Evolutionary conservation across 2,113 vertebrate species (phyloP).

Genomic region (Polyodon spathula): DNA sequence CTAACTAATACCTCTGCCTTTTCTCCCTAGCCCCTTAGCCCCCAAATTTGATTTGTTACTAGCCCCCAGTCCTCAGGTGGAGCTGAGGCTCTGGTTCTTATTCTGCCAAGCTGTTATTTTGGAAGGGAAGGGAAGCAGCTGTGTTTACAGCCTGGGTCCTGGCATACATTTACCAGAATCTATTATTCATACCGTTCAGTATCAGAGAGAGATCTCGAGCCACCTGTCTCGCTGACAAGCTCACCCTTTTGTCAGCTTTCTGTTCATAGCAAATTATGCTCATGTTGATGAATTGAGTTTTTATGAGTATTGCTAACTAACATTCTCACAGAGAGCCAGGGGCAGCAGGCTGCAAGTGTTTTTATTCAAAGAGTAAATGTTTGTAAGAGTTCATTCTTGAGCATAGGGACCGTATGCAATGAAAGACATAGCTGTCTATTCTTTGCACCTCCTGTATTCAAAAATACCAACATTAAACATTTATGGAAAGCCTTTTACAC

Average conservation of each 20-base stretch:
- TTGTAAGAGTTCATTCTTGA: conserved; percentile 55
- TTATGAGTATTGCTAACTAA: conserved; percentile 96
- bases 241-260: conserved; percentile 99
- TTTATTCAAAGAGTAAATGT: conserved; percentile 80
- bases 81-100: conserved; percentile 81
- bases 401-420: background rate
- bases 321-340: conserved; percentile 83
- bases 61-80: conserved; percentile 93
- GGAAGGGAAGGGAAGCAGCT: conserved; percentile 99
- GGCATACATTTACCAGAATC: conserved; percentile 99
- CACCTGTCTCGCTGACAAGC: conserved; percentile 99
- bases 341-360: conserved; percentile 78
- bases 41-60: conserved; percentile 68
- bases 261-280: conserved; percentile 98
- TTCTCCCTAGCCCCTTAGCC: conserved; percentile 54
- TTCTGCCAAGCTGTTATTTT: conserved; percentile 99
- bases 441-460: too few species aligned
- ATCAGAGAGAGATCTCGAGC: conserved; percentile 99
- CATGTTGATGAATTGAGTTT: conserved; percentile 99
- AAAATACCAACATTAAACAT: too few species aligned
- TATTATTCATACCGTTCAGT: conserved; percentile 99
- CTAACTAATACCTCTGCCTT: conserved; percentile 24
- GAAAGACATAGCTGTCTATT: background rate
- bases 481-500: background rate
- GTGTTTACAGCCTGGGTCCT: conserved; percentile 99